Evolutionary conservation across 1,140 invertebrate species (phyloP).

Genomic region (Drosophila orosa): DNA sequence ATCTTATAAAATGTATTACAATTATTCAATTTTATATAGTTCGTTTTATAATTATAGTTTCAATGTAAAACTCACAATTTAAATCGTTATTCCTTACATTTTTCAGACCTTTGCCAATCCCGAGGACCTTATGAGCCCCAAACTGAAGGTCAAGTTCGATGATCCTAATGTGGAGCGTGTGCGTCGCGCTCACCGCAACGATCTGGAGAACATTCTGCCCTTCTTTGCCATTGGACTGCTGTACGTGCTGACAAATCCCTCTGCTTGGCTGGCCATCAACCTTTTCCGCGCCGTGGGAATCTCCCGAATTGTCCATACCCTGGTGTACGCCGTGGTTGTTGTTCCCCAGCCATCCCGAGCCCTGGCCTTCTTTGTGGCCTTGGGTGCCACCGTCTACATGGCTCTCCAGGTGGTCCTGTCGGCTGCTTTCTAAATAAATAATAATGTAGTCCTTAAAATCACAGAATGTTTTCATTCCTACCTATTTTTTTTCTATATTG

Average conservation of each 20-base stretch:
- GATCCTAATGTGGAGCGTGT: constrained; percentile 87
- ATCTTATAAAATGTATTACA: too few species aligned
- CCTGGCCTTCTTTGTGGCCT: constrained; percentile 85
- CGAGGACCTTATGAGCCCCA: constrained; percentile 85
- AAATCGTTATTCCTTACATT: constrained; percentile 13
- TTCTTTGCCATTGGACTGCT: constrained; percentile 87
- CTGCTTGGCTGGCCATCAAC: constrained; percentile 85
- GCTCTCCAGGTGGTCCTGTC: constrained; percentile 80
- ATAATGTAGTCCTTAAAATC: constrained; percentile 2
- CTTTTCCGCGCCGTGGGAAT: constrained; percentile 87
- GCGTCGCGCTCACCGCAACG: constrained; percentile 88
- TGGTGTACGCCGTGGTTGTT: constrained; percentile 86
- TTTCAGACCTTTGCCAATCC: constrained; percentile 86
- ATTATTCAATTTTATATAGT: too few species aligned
- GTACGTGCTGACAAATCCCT: constrained; percentile 87
- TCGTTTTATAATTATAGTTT: too few species aligned
- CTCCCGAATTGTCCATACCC: constrained; percentile 86
- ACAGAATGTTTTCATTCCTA: not conserved
- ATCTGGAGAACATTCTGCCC: constrained; percentile 88
- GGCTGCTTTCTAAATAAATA: constrained; percentile 86
- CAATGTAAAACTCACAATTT: not conserved
- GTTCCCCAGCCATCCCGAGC: constrained; percentile 87
- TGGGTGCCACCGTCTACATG: constrained; percentile 86
- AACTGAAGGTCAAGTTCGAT: constrained; percentile 84
- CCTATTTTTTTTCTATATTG: constrained; percentile 2